Evolutionary conservation across 2,113 vertebrate species (phyloP).

Genomic region (Clarias magur): DNA sequence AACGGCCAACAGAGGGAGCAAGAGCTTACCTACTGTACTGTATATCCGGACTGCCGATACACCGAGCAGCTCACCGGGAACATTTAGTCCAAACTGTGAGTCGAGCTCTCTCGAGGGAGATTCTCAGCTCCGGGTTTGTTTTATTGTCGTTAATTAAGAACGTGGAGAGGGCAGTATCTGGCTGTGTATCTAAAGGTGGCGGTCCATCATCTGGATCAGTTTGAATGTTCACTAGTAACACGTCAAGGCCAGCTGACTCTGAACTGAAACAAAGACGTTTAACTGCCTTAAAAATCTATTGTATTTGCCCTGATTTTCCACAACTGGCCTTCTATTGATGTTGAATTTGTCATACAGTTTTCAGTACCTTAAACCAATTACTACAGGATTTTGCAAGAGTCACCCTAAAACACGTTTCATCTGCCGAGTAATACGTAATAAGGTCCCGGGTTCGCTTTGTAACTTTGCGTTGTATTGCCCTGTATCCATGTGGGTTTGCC

Average conservation of each 20-base stretch:
- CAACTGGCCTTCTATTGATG: neutral
- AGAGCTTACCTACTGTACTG: slow-evolving; percentile 9
- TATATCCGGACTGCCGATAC: neutral
- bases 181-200: neutral
- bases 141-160: neutral
- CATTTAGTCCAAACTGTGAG: neutral
- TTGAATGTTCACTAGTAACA: neutral
- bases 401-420: neutral
- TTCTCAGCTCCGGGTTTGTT: neutral
- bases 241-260: neutral
- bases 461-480: neutral
- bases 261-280: neutral
- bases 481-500: neutral
- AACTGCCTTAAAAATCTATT: neutral
- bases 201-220: neutral
- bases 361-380: neutral
- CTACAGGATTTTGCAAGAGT: neutral
- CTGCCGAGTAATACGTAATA: neutral
- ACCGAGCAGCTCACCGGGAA: slow-evolving; percentile 5
- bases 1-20: slow-evolving; percentile 48
- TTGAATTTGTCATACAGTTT: neutral
- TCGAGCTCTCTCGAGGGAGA: neutral
- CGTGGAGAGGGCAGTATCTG: neutral
- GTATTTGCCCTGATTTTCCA: neutral
- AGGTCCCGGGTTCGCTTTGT: neutral